phyloP scores from a whole-genome alignment of 2,888 invertebrate genomes.

The Oscheius myriophilus region DNA sequence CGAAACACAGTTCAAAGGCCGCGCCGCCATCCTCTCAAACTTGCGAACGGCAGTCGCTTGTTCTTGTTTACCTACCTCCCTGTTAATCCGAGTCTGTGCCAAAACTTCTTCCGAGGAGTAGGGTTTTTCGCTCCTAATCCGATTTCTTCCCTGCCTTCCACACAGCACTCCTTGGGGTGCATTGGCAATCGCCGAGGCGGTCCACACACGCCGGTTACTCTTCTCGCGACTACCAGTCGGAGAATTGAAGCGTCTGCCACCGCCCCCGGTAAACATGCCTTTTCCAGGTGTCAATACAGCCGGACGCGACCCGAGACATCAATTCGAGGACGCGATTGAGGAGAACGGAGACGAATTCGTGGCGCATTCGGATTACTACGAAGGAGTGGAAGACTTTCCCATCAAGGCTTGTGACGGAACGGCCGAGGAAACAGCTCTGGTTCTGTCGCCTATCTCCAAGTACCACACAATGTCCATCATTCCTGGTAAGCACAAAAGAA shows the following conservation, averaged over 20 bases:
- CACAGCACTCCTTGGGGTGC: not conserved
- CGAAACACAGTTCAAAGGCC: too few relatives aligned
- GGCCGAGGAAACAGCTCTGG: constrained; percentile 38
- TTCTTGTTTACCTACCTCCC: not conserved
- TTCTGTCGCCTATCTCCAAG: constrained; percentile 34
- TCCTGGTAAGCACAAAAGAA: constrained; percentile 34
- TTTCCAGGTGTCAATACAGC: constrained; percentile 2
- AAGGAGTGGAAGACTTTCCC: constrained; percentile 52
- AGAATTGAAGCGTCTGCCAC: too few relatives aligned
- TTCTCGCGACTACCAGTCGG: too few relatives aligned
- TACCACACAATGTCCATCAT: constrained; percentile 51
- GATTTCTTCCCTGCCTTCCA: constrained; percentile 1
- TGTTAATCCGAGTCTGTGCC: too few relatives aligned
- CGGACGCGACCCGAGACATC: constrained; percentile 44
- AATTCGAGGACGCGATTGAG: constrained; percentile 55
- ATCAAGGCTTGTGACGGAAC: constrained; percentile 36
- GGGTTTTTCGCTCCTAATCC: constrained; percentile 17
- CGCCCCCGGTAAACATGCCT: too few relatives aligned
- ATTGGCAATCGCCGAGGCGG: not conserved
- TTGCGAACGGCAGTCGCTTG: not conserved
- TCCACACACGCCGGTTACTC: too few relatives aligned
- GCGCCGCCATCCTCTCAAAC: too few relatives aligned
- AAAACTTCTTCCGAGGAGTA: not conserved
- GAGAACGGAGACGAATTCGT: constrained; percentile 59
- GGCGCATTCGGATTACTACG: constrained; percentile 55